phyloP scores from a whole-genome alignment of 2,113 vertebrate species.

The Panurus biarmicus region DNA sequence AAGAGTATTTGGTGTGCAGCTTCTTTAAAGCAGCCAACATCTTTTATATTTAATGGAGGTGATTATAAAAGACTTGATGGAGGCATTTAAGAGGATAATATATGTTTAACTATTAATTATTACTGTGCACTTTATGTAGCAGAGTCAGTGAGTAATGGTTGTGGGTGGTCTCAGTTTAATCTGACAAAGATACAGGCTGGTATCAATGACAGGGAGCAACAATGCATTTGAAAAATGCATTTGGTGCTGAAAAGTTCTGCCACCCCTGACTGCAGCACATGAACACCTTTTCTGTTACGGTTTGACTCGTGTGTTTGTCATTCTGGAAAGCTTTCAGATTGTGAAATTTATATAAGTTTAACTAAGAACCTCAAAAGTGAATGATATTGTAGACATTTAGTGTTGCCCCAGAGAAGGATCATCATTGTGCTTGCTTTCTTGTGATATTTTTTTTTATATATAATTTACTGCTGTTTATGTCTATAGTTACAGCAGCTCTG shows the following conservation, averaged over 20 bases:
- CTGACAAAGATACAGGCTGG: not conserved
- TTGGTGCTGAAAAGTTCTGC: not conserved
- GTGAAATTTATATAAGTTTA: not conserved
- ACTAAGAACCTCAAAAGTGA: not conserved
- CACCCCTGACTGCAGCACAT: not conserved
- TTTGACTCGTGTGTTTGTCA: not conserved
- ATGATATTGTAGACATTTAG: not conserved
- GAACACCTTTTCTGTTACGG: not conserved
- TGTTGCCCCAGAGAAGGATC: not conserved
- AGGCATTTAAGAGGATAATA: not conserved
- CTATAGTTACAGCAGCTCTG: not conserved
- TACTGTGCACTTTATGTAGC: not conserved
- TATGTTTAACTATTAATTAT: not conserved
- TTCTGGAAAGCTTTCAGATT: not conserved
- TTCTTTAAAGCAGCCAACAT: not conserved
- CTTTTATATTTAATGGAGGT: not conserved
- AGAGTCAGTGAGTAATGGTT: not conserved
- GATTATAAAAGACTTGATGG: fast-evolving
- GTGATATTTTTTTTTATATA: not conserved
- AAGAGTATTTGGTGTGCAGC: not conserved
- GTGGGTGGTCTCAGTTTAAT: not conserved
- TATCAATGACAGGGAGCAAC: not conserved
- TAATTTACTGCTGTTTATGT: not conserved
- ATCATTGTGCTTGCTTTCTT: not conserved
- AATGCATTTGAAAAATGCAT: not conserved